A percentile compares a stretch with the other conserved stretches of the same genome.
These are phyloP conservation scores for Silurus aristotelis DNA, from an alignment of 2,797 vertebrate species.

Conservation along the genomic window DNA sequence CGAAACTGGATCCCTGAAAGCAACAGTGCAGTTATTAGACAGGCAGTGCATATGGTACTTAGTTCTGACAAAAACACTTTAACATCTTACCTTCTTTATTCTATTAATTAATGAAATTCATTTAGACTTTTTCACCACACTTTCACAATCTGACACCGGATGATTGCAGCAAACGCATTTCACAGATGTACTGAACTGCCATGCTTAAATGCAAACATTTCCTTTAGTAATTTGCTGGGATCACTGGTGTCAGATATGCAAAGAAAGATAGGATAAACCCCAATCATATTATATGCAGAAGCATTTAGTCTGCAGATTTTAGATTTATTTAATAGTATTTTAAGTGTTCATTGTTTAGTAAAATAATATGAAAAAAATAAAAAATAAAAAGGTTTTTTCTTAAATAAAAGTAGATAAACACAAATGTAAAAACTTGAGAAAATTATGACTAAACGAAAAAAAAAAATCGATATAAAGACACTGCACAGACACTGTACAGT, in stretches of 20 bases:
- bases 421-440: not conserved
- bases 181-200: not conserved
- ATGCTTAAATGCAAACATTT: not conserved
- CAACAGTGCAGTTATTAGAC: slow-evolving; percentile 69
- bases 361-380: not conserved
- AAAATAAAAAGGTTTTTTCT: not conserved
- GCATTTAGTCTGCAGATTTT: not conserved
- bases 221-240: not conserved
- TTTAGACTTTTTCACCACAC: not conserved
- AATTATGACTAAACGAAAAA: not conserved
- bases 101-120: not conserved
- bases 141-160: slow-evolving; percentile 14
- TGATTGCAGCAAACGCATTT: not conserved
- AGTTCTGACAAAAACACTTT: slow-evolving; percentile 1
- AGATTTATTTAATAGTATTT: not conserved
- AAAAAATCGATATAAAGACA: too few relatives aligned
- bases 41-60: slow-evolving; percentile 9
- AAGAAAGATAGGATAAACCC: not conserved
- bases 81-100: slow-evolving; percentile 11
- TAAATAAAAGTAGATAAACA: not conserved
- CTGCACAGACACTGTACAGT: not conserved
- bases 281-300: not conserved
- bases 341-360: not conserved
- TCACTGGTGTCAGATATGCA: slow-evolving; percentile 15
- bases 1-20: slow-evolving; percentile 84